Base-by-base conservation (phyloP, 2,888 invertebrate genomes). In the Lasioglossum oenotherae region DNA sequence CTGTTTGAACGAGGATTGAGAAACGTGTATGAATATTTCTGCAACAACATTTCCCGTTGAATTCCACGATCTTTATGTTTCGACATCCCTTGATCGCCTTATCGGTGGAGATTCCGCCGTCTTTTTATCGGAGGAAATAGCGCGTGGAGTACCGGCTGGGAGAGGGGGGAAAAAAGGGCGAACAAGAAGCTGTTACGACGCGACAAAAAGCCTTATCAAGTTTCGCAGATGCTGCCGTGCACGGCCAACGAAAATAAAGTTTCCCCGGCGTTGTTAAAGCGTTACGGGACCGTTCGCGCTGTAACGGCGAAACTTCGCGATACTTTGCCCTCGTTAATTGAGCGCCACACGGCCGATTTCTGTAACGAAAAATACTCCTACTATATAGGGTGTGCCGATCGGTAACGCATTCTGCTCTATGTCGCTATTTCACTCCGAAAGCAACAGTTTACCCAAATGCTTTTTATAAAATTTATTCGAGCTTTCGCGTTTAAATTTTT, bases 131-230 rank as follows among this genome's bases (percentile, higher is more conserved):
- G 2, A 53, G 53, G 73, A 74, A 67, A 53, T 35, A 16, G 73
- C 69, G 8, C 23, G 35, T 3, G 31, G 31, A 49, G 27, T 12
- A 27, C 4, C 5, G 60, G 0, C 14, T 10, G 12, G 1, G 1
- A 14, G 57, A 14, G n/a, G 4, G n/a, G 14, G 38, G 31, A 41
- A 19, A 44, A 57, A 57, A 35, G 46, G n/a, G 27, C 19, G 44
- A 64, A 53, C 38, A 41, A 67, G 79, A 74, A 31, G 74, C 23
- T 19, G n/a, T 19, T n/a, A 4, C 23, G 74, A 80, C 19, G 57
- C 53, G 81, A 67, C 69, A 57, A 80, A 71, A 80, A 82, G 44
- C n/a, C 53, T 80, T 80, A 82, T 82, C 82, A 69, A 67, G 49
- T 64, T 74, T 53, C 35, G 41, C 53, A 69, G 74, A 57, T 74